Evolutionary conservation across 2,888 invertebrate species (phyloP), one percentile per base, ranked within the genome.

Genomic region (Elmis aenea): DNA sequence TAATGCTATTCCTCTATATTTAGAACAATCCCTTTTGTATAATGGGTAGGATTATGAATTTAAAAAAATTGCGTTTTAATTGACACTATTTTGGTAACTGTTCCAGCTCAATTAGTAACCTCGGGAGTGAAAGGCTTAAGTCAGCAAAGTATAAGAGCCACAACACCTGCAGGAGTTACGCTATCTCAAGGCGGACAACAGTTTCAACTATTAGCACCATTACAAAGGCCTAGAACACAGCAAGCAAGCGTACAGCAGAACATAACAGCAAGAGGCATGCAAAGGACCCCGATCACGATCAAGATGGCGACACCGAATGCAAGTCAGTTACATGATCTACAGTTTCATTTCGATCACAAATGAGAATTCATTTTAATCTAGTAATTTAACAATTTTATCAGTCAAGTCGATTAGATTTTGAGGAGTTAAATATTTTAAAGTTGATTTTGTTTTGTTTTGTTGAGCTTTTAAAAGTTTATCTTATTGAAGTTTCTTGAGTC

Each of bases 41-140:
- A n/a, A n/a, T n/a, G n/a, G n/a, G n/a, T n/a, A n/a, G n/a, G n/a
- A n/a, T n/a, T n/a, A n/a, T n/a, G n/a, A n/a, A n/a, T n/a, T n/a
- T n/a, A n/a, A n/a, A n/a, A n/a, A n/a, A n/a, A n/a, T n/a, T n/a
- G n/a, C n/a, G n/a, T n/a, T n/a, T n/a, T n/a, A n/a, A n/a, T n/a
- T n/a, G n/a, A n/a, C n/a, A n/a, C n/a, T n/a, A n/a, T n/a, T n/a
- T n/a, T n/a, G n/a, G n/a, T n/a, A n/a, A n/a, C n/a, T n/a, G n/a
- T 43, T 50, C 10, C 45, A 77, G 78, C 77, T 52, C 77, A 82
- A 67, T 67, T 82, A 57, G 78, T 82, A 68, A 70, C 77, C 35
- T 72, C 79, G 48, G 75, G 80, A 42, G 78, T 81, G 61, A 82
- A 81, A 64, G 77, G 72, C 10, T 38, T 66, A 27, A 54, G 54